A percentile compares a stretch with the other conserved stretches of the same genome.
phyloP scores from a whole-genome alignment of 2,797 vertebrate species.

The Dromococcyx pavoninus region DNA sequence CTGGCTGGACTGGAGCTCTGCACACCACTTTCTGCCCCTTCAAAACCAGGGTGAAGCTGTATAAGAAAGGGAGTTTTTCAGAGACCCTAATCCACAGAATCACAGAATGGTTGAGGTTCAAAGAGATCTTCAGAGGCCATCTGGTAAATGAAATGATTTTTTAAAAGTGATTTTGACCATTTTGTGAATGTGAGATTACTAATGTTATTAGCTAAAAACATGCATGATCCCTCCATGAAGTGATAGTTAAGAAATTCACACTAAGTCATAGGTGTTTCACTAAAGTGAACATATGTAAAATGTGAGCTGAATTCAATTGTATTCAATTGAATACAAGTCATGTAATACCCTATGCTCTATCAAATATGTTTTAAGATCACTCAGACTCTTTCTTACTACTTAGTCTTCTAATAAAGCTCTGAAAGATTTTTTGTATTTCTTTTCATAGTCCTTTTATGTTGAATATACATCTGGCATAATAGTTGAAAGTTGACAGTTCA shows the following conservation, averaged over 20 bases:
- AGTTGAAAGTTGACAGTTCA: background rate
- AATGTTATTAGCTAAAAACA: background rate
- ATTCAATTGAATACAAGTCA: background rate
- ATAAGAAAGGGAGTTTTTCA: background rate
- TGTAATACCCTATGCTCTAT: background rate
- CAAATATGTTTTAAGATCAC: background rate
- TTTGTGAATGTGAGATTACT: background rate
- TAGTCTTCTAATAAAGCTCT: background rate
- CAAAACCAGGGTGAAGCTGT: background rate
- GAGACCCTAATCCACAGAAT: background rate
- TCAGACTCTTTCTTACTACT: background rate
- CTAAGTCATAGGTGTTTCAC: background rate
- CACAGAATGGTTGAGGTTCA: background rate
- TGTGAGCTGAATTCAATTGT: background rate
- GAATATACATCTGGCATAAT: background rate
- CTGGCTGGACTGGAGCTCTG: background rate
- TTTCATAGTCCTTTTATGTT: background rate
- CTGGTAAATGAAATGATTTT: background rate
- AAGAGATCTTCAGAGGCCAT: background rate
- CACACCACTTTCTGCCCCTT: background rate
- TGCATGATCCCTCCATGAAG: background rate
- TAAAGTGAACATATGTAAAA: background rate
- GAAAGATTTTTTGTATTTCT: background rate
- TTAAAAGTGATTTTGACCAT: background rate
- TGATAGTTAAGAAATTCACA: background rate